phyloP scores from a whole-genome alignment of 2,113 vertebrate species.

The Excalfactoria chinensis region DNA sequence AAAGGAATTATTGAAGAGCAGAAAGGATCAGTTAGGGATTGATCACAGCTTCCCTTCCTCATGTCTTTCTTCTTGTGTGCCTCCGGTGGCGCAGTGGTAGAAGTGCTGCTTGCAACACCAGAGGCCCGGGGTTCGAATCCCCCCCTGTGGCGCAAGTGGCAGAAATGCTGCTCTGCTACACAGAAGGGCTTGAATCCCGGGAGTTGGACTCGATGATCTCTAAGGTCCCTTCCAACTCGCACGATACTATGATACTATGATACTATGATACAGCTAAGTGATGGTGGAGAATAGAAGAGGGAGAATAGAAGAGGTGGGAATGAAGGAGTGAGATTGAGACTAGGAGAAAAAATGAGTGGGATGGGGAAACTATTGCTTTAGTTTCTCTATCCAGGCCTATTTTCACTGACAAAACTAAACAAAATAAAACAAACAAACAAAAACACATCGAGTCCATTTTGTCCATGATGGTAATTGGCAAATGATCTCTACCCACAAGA shows the following conservation, averaged over 20 bases:
- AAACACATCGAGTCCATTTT: background rate
- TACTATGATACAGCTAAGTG: accelerated
- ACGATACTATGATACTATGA: too few relatives aligned
- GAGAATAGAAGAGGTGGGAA: background rate
- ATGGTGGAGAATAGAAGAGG: background rate
- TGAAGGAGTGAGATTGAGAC: background rate
- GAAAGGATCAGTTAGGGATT: background rate
- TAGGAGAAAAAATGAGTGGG: background rate
- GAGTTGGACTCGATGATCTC: too few relatives aligned
- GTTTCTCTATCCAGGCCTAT: background rate
- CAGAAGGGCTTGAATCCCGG: too few relatives aligned
- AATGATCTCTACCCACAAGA: background rate
- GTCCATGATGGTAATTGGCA: accelerated
- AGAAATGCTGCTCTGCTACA: too few relatives aligned
- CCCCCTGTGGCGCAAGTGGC: too few relatives aligned
- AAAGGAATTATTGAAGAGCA: background rate
- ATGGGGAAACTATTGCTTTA: background rate
- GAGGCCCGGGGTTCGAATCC: too few relatives aligned
- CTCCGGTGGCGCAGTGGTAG: too few relatives aligned
- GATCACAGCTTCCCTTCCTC: background rate
- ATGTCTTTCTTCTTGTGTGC: background rate
- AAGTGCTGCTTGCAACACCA: too few relatives aligned
- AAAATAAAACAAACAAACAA: too few relatives aligned
- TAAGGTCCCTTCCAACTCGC: too few relatives aligned
- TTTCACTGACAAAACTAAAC: background rate